phyloP scores from a whole-genome alignment of 2,888 invertebrate genomes.

The Agapostemon virescens region DNA sequence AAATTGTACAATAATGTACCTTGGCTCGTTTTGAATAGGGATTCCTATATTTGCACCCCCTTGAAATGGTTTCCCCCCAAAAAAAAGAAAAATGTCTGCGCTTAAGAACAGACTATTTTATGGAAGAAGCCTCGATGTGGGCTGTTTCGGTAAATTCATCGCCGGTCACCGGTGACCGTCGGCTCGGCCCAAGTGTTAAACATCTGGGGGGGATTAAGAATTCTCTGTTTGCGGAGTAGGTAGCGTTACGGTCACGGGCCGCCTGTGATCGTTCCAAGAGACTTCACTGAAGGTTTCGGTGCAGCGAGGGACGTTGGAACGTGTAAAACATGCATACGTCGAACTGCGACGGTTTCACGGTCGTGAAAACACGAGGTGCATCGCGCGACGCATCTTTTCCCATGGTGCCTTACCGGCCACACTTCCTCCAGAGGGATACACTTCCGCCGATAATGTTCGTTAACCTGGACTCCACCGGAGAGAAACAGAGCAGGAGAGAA shows the following conservation, averaged over 20 bases:
- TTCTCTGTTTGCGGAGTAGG: not conserved
- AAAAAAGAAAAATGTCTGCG: not conserved
- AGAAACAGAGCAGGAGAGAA: not conserved
- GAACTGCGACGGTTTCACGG: conserved; percentile 49
- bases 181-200: not conserved
- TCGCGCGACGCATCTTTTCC: conserved; percentile 52
- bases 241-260: conserved; percentile 18
- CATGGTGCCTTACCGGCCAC: conserved; percentile 55
- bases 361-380: conserved; percentile 50
- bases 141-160: not conserved
- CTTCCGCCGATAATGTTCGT: conserved; percentile 56
- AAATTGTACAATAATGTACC: not conserved
- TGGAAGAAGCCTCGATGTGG: too few species aligned
- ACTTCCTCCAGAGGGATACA: conserved; percentile 49
- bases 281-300: conserved; percentile 31
- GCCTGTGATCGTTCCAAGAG: conserved; percentile 23
- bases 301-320: not conserved
- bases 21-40: not conserved
- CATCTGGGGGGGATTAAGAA: not conserved
- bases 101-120: not conserved
- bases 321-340: conserved; percentile 33
- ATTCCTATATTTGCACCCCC: not conserved
- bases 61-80: not conserved
- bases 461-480: conserved; percentile 19
- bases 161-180: not conserved